These are phyloP conservation scores for Caenorhabditis briggsae DNA, from an alignment of 1,140 invertebrate genomes.

Conservation along the genomic window DNA sequence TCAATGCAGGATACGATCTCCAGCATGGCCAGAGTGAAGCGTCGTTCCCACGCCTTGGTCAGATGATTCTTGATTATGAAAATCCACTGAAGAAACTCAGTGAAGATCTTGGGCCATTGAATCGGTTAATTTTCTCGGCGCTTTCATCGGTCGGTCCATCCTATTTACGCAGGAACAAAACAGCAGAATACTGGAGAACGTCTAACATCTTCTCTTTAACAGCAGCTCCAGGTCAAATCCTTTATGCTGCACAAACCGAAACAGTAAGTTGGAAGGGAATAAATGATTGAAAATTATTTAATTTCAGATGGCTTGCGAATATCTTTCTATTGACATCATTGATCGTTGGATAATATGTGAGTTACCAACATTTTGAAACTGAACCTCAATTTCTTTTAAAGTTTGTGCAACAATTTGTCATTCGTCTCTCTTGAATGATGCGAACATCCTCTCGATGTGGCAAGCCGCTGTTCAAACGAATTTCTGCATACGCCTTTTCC, in stretches of 20 bases:
- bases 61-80: conserved; percentile 98
- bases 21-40: conserved; percentile 87
- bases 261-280: conserved; percentile 79
- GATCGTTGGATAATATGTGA: conserved; percentile 94
- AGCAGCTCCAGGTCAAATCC: conserved; percentile 88
- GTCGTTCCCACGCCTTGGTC: conserved; percentile 92
- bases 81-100: conserved; percentile 92
- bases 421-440: conserved; percentile 83
- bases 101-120: conserved; percentile 96
- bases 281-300: background rate
- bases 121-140: conserved; percentile 83
- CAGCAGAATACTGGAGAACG: conserved; percentile 90
- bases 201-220: conserved; percentile 94
- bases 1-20: conserved; percentile 97
- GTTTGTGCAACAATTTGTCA: conserved; percentile 92
- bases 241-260: conserved; percentile 93
- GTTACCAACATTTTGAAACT: conserved; percentile 69
- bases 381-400: conserved; percentile 78
- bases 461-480: conserved; percentile 89
- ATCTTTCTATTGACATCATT: conserved; percentile 91
- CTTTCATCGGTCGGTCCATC: conserved; percentile 89
- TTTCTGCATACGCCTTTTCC: conserved; percentile 93
- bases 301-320: conserved; percentile 90
- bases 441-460: conserved; percentile 88
- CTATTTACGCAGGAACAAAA: conserved; percentile 89